phyloP scores from a whole-genome alignment of 2,113 vertebrate species.

The Onychostoma macrolepis region DNA sequence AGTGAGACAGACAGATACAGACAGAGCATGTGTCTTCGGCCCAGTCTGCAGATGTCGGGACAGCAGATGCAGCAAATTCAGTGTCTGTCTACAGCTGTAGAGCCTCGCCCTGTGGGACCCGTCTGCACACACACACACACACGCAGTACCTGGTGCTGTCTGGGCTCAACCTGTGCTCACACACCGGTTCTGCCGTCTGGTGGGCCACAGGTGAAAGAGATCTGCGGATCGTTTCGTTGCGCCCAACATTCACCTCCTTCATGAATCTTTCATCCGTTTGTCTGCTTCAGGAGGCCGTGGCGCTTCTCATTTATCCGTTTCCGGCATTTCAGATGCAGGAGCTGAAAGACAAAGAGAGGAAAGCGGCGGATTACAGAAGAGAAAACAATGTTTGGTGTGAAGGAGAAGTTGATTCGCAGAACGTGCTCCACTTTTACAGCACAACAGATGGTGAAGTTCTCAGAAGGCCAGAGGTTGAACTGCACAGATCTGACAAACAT shows the following conservation, averaged over 20 bases:
- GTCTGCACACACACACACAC: constrained; percentile 39
- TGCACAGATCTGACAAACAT: constrained; percentile 31
- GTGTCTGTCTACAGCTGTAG: constrained; percentile 65
- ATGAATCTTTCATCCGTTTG: constrained; percentile 18
- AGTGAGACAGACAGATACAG: constrained; percentile 27
- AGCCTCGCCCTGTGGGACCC: constrained; percentile 61
- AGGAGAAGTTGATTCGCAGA: neutral
- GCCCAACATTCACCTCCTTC: constrained; percentile 7
- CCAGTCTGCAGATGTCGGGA: constrained; percentile 64
- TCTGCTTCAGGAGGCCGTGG: neutral
- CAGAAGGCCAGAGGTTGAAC: constrained; percentile 31
- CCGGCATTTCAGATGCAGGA: neutral
- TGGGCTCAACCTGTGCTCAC: constrained; percentile 38
- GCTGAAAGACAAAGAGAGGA: neutral
- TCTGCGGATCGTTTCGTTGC: neutral
- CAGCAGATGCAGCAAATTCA: constrained; percentile 63
- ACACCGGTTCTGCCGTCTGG: constrained; percentile 29
- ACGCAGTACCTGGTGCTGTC: constrained; percentile 23
- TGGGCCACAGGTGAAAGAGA: constrained; percentile 30
- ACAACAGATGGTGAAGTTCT: constrained; percentile 39
- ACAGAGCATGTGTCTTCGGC: constrained; percentile 52
- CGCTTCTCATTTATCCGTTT: neutral
- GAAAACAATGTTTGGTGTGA: constrained; percentile 11
- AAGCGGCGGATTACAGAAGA: neutral
- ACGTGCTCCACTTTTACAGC: constrained; percentile 30